These are phyloP conservation scores for Emydura subglobosa DNA, from an alignment of 2,113 vertebrate species.

Conservation along the genomic window DNA sequence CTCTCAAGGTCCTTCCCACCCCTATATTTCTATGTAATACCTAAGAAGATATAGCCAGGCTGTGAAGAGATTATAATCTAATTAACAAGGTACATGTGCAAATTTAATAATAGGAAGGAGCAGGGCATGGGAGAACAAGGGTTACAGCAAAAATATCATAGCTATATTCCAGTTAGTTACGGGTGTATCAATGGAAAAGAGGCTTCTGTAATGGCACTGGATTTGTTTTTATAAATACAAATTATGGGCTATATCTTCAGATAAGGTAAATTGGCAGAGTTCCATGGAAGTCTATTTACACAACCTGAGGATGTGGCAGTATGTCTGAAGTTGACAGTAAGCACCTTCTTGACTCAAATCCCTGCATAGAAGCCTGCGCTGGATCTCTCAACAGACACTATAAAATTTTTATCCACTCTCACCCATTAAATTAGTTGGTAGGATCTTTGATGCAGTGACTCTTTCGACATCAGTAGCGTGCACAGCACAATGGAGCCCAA, in stretches of 20 bases:
- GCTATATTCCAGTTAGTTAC: background rate
- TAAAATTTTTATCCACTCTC: background rate
- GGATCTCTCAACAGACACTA: background rate
- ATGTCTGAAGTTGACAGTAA: background rate
- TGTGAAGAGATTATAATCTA: background rate
- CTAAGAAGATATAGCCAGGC: background rate
- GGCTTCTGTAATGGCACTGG: background rate
- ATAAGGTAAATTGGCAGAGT: background rate
- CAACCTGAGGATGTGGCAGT: background rate
- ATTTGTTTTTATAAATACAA: background rate
- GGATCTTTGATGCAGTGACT: background rate
- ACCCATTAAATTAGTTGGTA: background rate
- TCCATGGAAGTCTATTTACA: background rate
- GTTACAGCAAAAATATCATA: background rate
- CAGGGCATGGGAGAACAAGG: background rate
- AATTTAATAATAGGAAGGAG: background rate
- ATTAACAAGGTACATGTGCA: background rate
- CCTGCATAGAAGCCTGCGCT: background rate
- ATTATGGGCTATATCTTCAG: background rate
- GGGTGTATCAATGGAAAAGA: background rate
- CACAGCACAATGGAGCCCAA: background rate
- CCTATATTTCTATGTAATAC: background rate
- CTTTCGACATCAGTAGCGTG: background rate
- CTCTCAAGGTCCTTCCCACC: background rate
- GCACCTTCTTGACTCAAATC: fast-evolving